These are phyloP conservation scores for Plemyria rubiginata DNA, from an alignment of 2,888 invertebrate species.

Conservation along the genomic window DNA sequence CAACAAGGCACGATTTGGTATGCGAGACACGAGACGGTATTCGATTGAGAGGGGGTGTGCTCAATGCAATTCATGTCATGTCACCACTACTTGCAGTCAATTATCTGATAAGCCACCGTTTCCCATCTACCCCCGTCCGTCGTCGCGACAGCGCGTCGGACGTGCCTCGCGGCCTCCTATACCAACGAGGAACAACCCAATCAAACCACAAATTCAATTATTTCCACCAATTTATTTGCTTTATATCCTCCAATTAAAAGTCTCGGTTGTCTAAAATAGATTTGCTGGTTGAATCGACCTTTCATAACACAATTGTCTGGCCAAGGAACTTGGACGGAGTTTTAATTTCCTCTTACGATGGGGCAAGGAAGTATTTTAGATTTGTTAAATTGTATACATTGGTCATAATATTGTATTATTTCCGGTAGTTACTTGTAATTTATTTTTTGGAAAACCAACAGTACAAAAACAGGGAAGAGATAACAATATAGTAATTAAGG, in stretches of 20 bases:
- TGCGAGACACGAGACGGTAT: conserved; percentile 44
- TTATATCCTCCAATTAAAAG: conserved; percentile 56
- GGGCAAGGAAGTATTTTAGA: conserved; percentile 8
- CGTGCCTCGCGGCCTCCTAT: conserved; percentile 47
- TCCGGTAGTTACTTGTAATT: too few species aligned
- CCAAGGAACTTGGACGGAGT: conserved; percentile 52
- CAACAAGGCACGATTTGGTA: conserved; percentile 41
- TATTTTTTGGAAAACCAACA: too few species aligned
- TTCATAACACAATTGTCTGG: conserved; percentile 67
- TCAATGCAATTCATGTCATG: conserved; percentile 52
- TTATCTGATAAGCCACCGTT: conserved; percentile 75
- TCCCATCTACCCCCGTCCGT: conserved; percentile 44
- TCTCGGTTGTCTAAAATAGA: conserved; percentile 60
- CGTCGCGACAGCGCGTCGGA: conserved; percentile 13
- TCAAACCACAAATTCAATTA: conserved; percentile 61
- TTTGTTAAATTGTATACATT: conserved; percentile 1
- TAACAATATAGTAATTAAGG: too few species aligned
- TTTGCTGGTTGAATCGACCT: conserved; percentile 61
- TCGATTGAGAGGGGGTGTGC: conserved; percentile 41
- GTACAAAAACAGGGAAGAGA: too few species aligned
- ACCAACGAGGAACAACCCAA: conserved; percentile 55
- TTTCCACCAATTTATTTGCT: conserved; percentile 55
- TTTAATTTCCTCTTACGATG: conserved; percentile 48
- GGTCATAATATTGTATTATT: background rate
- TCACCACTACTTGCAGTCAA: conserved; percentile 67